Conservation (phyloP, 1,140 invertebrate species). For the Plectrocnemia conspersa region DNA sequence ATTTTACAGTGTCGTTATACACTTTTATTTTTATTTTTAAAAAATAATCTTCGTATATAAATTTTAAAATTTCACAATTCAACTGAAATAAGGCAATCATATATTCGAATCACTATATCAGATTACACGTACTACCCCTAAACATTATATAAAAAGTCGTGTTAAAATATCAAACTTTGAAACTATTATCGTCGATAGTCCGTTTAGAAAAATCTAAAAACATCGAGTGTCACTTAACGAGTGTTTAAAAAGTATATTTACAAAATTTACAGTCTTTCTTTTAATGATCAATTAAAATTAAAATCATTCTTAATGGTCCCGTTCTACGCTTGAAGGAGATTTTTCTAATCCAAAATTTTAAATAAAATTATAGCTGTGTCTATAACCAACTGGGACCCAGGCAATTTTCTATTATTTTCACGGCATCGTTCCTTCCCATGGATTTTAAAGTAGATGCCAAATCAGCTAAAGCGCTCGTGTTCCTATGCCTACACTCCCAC, state of each 20-base stretch:
- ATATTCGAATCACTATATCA: constrained; percentile 18
- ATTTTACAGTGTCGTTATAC: constrained; percentile 14
- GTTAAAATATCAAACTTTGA: too few species aligned
- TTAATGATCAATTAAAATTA: too few species aligned
- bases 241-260: neutral
- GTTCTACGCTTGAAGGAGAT: neutral
- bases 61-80: constrained; percentile 8
- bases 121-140: constrained; percentile 10
- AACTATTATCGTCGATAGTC: too few species aligned
- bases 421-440: constrained; percentile 89
- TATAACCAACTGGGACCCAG: constrained; percentile 33
- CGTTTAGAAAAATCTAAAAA: constrained; percentile 4
- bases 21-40: too few species aligned
- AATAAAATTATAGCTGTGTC: too few species aligned
- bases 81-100: constrained; percentile 25
- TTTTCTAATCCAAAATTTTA: too few species aligned
- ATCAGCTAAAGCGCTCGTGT: constrained; percentile 73
- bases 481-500: constrained; percentile 90
- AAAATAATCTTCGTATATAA: constrained; percentile 14
- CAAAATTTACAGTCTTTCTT: neutral
- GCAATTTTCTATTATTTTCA: constrained; percentile 73
- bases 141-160: constrained; percentile 1
- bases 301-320: constrained; percentile 5
- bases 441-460: constrained; percentile 84
- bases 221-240: constrained; percentile 8